phyloP scores from a whole-genome alignment of 2,113 vertebrate species.

The Gymnorhina tibicen region DNA sequence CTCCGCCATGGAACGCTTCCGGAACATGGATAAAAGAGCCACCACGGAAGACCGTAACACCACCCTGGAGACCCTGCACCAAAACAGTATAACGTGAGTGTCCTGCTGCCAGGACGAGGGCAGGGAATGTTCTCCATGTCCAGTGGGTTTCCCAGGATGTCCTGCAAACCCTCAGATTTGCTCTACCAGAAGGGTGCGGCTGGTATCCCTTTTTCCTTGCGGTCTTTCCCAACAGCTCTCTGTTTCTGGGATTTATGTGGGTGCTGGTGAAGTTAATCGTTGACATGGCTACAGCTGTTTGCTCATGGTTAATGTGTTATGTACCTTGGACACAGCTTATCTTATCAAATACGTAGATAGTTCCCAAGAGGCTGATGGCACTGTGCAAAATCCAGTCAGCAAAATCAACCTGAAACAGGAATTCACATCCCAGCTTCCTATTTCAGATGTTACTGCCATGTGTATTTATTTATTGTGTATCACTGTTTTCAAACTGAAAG shows the following conservation, averaged over 20 bases:
- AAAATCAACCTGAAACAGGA: not conserved
- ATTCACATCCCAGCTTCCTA: not conserved
- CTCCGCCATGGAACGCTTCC: constrained; percentile 98
- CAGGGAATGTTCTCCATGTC: not conserved
- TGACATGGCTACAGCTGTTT: not conserved
- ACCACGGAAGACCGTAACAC: constrained; percentile 96
- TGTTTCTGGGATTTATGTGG: not conserved
- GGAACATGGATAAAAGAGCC: constrained; percentile 98
- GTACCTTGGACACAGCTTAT: not conserved
- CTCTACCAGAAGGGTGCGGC: not conserved
- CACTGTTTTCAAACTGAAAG: not conserved
- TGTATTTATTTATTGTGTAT: not conserved
- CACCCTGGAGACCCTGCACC: constrained; percentile 94
- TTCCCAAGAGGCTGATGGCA: not conserved
- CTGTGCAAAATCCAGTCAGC: not conserved
- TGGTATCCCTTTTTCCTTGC: not conserved
- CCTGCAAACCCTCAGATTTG: not conserved
- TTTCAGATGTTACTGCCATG: not conserved
- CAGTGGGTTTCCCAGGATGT: not conserved
- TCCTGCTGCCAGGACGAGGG: accelerated
- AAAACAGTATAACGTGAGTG: constrained; percentile 98
- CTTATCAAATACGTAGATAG: not conserved
- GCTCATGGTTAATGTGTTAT: not conserved
- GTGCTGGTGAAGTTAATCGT: not conserved
- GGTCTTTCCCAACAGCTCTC: not conserved